Percentiles rank a stretch among this genome's conserved stretches.
phyloP scores from a whole-genome alignment of 2,113 vertebrate genomes.

The Pipra filicauda region DNA sequence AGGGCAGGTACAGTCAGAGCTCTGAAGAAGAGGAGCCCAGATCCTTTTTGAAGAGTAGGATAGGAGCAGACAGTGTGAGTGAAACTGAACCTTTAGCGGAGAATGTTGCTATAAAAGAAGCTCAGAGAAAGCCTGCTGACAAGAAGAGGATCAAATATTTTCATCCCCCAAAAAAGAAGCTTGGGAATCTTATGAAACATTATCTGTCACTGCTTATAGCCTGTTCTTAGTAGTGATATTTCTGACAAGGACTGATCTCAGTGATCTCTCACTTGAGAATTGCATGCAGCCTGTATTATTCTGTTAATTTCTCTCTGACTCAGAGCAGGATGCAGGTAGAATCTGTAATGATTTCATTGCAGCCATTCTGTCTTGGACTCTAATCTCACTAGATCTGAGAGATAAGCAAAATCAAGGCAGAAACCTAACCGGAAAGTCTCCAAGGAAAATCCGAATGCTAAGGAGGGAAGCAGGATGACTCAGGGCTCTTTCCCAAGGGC shows the following conservation, averaged over 20 bases:
- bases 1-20: neutral
- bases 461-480: neutral
- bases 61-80: neutral
- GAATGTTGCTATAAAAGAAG: neutral
- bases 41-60: neutral
- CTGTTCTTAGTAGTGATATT: neutral
- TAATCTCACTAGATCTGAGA: slow-evolving; percentile 27
- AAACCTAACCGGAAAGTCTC: neutral
- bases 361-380: slow-evolving; percentile 5
- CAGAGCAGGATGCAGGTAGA: slow-evolving; percentile 1
- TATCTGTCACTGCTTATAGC: neutral
- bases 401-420: slow-evolving; percentile 28
- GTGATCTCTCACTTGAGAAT: slow-evolving; percentile 46
- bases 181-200: neutral
- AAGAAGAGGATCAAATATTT: neutral
- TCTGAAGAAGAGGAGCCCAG: neutral
- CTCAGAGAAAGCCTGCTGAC: neutral
- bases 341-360: slow-evolving; percentile 22
- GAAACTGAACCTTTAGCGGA: neutral
- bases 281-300: neutral
- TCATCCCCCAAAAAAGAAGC: neutral
- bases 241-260: neutral
- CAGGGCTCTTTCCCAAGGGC: neutral
- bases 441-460: neutral
- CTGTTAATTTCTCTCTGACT: slow-evolving; percentile 47